These are phyloP conservation scores for Hypocryptadius cinnamomeus DNA, from an alignment of 2,113 vertebrate species.

Conservation along the genomic window DNA sequence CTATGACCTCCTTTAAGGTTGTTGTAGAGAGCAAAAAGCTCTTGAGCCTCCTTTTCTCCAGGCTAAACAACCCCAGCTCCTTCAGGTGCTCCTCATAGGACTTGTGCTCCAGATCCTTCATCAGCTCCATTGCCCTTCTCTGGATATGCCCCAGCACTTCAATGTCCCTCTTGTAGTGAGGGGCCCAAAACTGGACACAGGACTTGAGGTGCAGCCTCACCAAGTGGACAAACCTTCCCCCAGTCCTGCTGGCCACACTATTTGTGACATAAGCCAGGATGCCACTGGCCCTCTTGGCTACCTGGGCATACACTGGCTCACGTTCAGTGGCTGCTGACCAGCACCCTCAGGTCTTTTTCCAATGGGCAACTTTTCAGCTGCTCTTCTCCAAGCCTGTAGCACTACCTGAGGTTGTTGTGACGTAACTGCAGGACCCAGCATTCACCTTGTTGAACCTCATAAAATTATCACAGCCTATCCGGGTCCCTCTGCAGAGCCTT, in stretches of 20 bases:
- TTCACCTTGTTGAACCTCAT: background rate
- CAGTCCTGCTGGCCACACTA: background rate
- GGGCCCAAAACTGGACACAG: background rate
- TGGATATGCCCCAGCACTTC: background rate
- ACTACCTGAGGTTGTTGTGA: background rate
- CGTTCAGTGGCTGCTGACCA: background rate
- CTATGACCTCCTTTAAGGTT: background rate
- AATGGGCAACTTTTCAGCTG: background rate
- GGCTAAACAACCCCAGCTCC: background rate
- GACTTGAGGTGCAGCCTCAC: background rate
- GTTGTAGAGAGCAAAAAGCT: background rate
- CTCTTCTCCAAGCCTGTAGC: background rate
- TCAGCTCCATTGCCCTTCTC: background rate
- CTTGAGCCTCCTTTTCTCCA: background rate
- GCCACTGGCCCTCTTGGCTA: background rate
- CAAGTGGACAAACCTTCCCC: background rate
- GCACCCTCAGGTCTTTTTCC: background rate
- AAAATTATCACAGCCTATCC: background rate
- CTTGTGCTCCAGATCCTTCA: background rate
- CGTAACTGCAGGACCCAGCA: background rate
- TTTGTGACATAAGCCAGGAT: background rate
- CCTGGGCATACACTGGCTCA: background rate
- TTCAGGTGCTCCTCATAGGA: background rate
- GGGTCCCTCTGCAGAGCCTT: background rate
- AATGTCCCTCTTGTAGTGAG: background rate